Evolutionary conservation across 2,797 vertebrate genomes (phyloP).

Genomic region (Alca torda): DNA sequence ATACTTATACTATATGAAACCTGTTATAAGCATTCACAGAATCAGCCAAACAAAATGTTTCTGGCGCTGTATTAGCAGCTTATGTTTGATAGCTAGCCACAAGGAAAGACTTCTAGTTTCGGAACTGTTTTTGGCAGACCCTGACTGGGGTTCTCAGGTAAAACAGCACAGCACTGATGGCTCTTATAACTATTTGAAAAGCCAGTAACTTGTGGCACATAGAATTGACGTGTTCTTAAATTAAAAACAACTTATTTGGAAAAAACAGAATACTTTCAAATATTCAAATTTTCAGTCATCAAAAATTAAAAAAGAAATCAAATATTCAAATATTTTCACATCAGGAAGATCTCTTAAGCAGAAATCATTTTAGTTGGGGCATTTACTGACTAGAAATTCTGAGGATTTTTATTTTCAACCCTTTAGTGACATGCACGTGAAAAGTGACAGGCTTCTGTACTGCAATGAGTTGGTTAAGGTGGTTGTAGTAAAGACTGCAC

Average conservation of each 20-base stretch:
- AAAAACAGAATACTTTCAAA: background rate
- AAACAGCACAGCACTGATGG: background rate
- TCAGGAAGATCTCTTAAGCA: background rate
- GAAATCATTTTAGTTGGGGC: background rate
- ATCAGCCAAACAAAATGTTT: background rate
- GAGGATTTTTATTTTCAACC: background rate
- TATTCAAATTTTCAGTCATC: too few relatives aligned
- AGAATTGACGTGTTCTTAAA: background rate
- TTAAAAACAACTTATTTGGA: background rate
- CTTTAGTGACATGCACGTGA: background rate
- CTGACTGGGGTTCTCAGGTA: background rate
- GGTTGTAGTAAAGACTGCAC: background rate
- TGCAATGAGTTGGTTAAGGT: background rate
- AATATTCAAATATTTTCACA: background rate
- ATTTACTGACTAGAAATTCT: background rate
- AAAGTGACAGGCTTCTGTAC: background rate
- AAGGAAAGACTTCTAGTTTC: background rate
- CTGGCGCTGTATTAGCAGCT: background rate
- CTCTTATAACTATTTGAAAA: background rate
- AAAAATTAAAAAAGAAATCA: too few relatives aligned
- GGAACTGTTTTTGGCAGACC: background rate
- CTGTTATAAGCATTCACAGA: background rate
- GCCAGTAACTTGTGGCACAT: background rate
- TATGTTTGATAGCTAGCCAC: background rate
- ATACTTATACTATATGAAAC: background rate